Evolutionary conservation across 2,888 invertebrate species (phyloP), one percentile per base, ranked within the genome.

Genomic region (Stegophylla sp.): DNA sequence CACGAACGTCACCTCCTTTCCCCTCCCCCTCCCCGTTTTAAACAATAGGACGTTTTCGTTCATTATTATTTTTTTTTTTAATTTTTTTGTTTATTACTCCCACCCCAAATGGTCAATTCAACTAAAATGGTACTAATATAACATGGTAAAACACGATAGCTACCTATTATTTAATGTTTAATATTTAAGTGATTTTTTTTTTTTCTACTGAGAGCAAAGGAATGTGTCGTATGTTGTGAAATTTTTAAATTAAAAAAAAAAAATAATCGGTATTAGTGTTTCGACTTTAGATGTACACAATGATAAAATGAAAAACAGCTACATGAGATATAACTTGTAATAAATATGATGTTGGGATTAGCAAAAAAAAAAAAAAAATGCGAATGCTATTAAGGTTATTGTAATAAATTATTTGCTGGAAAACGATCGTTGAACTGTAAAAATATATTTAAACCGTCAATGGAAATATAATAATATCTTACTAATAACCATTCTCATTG

Each of bases 161-260:
- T 67, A 76, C 26, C 66, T 67, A 56, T 76, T 76, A 76, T 76
- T 76, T 76, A 76, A 56, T 17, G 28, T 56, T 66, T 67, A 66
- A 43, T 56, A 26, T 56, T 67, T 66, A 56, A 76, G 66, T 53
- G 56, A 76, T 66, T 43, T 67, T 56, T 67, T 43, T 66, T 45
- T 56, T 67, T 53, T 66, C 28, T 26, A 28, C 13, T 5, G 13
- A 41, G 10, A 59, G 43, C 13, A n/a, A 9, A 3, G 15, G 12
- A 45, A 41, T 41, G 15, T 26, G 20, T 41, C 20, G 34, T 41
- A 3, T 71, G 17, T 43, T 15, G n/a, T 20, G 0, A 26, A 67
- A 67, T 26, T 67, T n/a, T 67, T 26, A 28, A 4, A 26, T 67
- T 67, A 7, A 67, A 43, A 7, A 51, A 23, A 26, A 56, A 34